Evolutionary conservation across 2,797 vertebrate species (phyloP).

Genomic region (Sarcophilus harrisii): DNA sequence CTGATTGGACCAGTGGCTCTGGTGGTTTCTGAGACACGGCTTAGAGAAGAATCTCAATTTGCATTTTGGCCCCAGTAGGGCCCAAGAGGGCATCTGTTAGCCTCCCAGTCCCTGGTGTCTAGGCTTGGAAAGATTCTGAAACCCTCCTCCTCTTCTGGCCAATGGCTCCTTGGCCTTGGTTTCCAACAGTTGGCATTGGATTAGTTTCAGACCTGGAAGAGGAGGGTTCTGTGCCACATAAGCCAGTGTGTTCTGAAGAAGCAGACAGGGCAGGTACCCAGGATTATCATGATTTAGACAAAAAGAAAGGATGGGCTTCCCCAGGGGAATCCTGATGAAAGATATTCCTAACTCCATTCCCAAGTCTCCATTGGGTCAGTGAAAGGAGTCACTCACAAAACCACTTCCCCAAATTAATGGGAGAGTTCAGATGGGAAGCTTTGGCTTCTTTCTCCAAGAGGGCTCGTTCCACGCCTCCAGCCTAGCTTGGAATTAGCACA

Average conservation of each 20-base stretch:
- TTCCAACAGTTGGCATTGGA: constrained; percentile 4
- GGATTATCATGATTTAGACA: neutral
- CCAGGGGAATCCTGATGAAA: neutral
- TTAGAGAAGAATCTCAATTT: neutral
- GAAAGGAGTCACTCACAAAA: neutral
- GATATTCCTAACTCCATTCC: constrained; percentile 2
- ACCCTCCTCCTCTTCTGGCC: neutral
- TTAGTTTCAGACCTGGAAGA: constrained; percentile 15
- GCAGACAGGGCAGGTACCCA: neutral
- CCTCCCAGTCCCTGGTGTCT: neutral
- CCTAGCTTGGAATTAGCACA: neutral
- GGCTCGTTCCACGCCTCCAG: neutral
- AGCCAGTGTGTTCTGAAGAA: neutral
- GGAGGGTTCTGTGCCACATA: neutral
- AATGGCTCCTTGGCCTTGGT: neutral
- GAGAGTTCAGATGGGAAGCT: neutral
- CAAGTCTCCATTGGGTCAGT: neutral
- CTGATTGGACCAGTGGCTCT: neutral
- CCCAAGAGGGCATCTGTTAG: neutral
- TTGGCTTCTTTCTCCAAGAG: constrained; percentile 2
- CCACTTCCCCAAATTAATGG: neutral
- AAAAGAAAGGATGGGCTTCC: neutral
- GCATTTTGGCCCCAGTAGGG: neutral
- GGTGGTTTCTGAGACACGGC: neutral
- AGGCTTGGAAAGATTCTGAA: neutral